Base-by-base conservation (phyloP, 2,797 vertebrate genomes). In the Meriones psammophilus region DNA sequence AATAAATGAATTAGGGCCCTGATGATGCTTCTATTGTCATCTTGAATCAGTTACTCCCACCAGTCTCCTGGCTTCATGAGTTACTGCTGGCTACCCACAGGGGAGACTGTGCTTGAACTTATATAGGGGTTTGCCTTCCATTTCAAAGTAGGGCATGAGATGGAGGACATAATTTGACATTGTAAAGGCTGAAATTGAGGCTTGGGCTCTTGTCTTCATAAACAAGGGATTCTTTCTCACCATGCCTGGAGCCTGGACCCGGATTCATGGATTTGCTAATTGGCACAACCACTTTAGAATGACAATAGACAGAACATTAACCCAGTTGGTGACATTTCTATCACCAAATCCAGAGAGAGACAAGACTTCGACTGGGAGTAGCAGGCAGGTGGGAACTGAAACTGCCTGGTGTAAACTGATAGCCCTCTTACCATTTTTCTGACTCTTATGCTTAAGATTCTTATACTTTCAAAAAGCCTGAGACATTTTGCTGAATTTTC, bases 1-100 rank as follows among this genome's bases (percentile, higher is more conserved):
- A 96, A 97, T 94, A 80, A 92, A 96, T 96, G 97, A 97, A 97
- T 97, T 89, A 96, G 97, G 97, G 97, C 95, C 97, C 97, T 26
- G 83, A 50, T 50, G 96, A 80, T 0, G 50, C 81, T 36, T 69
- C 94, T 64, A 39, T 0, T 56, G 26, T 28, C 92, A 79, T 58
- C 92, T 69, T 36, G 6, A 5, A 74, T 60, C 0, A 7, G 77
- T 77, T 80, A 71, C 17, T 3, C 39, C 84, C 50, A 79, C 73
- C 76, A 85, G 62, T 54, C 85, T 71, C 92, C 94, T 56, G 94
- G 58, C 83, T 79, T 28, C 9, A 18, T 17, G 79, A 68, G 22
- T 39, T 64, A 2, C n/a, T 10, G n/a, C 2, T 22, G 83, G 71
- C 83, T 50, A 56, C 12, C 76, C 15, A 5, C 30, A 22, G 20